Percentiles rank a stretch among this genome's conserved stretches.
Evolutionary conservation across 2,797 vertebrate genomes (phyloP).

Genomic region (Petrocephalus sullivani): DNA sequence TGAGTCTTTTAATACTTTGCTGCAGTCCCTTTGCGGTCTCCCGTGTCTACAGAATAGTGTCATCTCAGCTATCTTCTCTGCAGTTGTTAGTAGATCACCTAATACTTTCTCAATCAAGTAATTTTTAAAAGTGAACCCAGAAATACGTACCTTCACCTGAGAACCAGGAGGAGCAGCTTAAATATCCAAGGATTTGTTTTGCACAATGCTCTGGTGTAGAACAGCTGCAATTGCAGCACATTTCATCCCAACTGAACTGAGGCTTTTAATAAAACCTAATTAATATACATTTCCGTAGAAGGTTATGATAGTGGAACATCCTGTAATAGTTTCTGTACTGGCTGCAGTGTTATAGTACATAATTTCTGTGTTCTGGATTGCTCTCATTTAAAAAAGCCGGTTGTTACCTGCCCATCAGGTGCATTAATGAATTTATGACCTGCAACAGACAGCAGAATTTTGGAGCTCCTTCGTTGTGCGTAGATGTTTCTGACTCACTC

Average conservation of each 20-base stretch:
- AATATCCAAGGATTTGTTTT: background rate
- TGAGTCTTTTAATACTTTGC: background rate
- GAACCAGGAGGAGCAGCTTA: background rate
- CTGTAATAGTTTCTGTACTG: background rate
- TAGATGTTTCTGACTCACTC: background rate
- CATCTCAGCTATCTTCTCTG: background rate
- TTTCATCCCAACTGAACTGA: background rate
- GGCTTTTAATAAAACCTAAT: background rate
- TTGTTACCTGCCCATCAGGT: background rate
- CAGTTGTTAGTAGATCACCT: background rate
- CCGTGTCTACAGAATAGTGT: background rate
- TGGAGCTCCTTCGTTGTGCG: background rate
- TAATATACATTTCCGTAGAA: background rate
- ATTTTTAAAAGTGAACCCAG: background rate
- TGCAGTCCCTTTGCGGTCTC: background rate
- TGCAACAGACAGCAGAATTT: background rate
- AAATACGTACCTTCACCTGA: background rate
- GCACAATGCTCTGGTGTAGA: background rate
- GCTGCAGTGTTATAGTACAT: background rate
- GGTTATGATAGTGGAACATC: background rate
- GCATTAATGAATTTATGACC: background rate
- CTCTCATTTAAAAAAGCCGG: background rate
- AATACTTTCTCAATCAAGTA: background rate
- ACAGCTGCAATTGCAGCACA: background rate
- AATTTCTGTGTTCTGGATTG: background rate